A percentile compares a stretch with the other conserved stretches of the same genome.
phyloP scores from a whole-genome alignment of 2,888 invertebrate genomes.

The Morpho deidamia region DNA sequence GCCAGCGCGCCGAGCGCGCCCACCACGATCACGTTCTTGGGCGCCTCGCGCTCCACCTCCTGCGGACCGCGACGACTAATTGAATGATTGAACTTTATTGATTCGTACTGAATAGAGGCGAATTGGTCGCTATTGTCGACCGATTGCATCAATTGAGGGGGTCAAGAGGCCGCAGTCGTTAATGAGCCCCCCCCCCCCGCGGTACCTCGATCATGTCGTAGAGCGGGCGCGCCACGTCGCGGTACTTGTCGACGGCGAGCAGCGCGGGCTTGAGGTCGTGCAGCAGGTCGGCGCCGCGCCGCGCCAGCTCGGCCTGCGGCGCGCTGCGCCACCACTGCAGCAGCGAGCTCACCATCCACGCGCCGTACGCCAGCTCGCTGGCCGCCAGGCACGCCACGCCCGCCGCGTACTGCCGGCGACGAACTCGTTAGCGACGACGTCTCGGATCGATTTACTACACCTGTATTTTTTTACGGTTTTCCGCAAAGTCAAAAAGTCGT shows the following conservation, averaged over 20 bases:
- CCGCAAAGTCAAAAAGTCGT: no score
- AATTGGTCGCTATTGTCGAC: slow-evolving; percentile 3
- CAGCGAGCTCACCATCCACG: slow-evolving; percentile 68
- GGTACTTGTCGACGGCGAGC: slow-evolving; percentile 62
- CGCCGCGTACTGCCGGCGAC: slow-evolving; percentile 51
- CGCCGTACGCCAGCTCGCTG: slow-evolving; percentile 66
- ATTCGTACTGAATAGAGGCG: background rate
- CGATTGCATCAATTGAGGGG: slow-evolving; percentile 16
- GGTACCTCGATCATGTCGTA: slow-evolving; percentile 65
- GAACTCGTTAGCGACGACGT: no score
- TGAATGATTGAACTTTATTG: background rate
- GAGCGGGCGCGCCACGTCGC: slow-evolving; percentile 56
- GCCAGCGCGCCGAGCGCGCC: slow-evolving; percentile 53
- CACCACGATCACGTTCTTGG: slow-evolving; percentile 65
- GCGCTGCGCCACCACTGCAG: slow-evolving; percentile 64
- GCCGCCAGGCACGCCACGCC: slow-evolving; percentile 60
- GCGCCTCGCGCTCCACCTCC: slow-evolving; percentile 70
- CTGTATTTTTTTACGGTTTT: no score
- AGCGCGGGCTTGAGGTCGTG: slow-evolving; percentile 70
- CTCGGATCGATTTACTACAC: no score
- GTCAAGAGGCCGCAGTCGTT: slow-evolving; percentile 3
- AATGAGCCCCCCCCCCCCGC: no score
- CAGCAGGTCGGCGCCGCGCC: slow-evolving; percentile 60
- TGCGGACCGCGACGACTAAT: slow-evolving; percentile 26
- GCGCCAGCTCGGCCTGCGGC: slow-evolving; percentile 67